These are phyloP conservation scores for Parnassius mnemosyne DNA, from an alignment of 2,888 invertebrate species.

Conservation along the genomic window DNA sequence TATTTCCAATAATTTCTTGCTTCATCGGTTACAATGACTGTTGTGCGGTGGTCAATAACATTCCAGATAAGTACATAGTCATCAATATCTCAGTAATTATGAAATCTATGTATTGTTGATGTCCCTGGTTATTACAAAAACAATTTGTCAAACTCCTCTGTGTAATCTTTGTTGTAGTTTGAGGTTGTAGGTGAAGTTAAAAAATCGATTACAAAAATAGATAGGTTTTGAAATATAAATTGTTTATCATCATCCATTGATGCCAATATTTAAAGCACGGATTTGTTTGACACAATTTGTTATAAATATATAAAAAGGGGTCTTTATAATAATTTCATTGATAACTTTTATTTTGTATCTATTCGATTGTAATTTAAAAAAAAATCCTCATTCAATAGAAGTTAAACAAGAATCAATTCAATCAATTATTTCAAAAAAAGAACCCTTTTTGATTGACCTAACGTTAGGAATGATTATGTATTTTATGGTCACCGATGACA, in stretches of 20 bases:
- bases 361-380: not conserved
- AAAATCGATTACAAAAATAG: too few species aligned
- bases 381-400: not conserved
- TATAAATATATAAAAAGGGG: too few species aligned
- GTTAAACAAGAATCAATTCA: slow-evolving; percentile 1
- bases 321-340: too few species aligned
- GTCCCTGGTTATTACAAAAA: not conserved
- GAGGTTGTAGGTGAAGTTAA: too few species aligned
- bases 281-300: too few species aligned
- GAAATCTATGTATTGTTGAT: slow-evolving; percentile 1
- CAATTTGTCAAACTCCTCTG: too few species aligned
- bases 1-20: slow-evolving; percentile 7
- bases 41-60: slow-evolving; percentile 8
- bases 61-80: slow-evolving; percentile 12
- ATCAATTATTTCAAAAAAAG: slow-evolving; percentile 21
- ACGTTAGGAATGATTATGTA: slow-evolving; percentile 29
- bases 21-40: slow-evolving; percentile 1
- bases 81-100: slow-evolving; percentile 8
- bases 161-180: too few species aligned
- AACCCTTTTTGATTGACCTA: slow-evolving; percentile 33
- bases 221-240: too few species aligned
- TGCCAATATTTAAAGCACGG: too few species aligned
- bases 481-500: slow-evolving; percentile 5
- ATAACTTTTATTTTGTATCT: too few species aligned
- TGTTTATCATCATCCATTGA: too few species aligned